Evolutionary conservation across 2,888 invertebrate species (phyloP).

Genomic region (Oscheius sp.): DNA sequence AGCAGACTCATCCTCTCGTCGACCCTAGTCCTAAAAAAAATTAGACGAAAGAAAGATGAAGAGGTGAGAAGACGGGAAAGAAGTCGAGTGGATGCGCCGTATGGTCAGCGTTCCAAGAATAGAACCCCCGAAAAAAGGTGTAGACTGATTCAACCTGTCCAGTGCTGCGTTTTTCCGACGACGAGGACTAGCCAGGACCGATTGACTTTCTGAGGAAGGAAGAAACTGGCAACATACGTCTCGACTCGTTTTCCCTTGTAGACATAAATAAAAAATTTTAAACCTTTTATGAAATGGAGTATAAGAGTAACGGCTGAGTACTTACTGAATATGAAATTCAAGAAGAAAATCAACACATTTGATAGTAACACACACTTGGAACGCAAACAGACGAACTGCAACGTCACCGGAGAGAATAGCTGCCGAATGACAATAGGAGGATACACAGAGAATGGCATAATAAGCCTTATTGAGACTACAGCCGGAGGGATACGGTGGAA

Average conservation of each 20-base stretch:
- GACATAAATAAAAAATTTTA: not conserved
- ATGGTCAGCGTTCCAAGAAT: constrained; percentile 24
- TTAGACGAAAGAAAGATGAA: not conserved
- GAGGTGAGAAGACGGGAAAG: not conserved
- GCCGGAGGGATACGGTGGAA: not conserved
- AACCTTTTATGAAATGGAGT: too few relatives aligned
- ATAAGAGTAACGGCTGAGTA: too few relatives aligned
- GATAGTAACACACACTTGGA: too few relatives aligned
- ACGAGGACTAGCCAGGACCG: constrained; percentile 1
- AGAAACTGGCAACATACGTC: constrained; percentile 5
- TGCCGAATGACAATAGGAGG: too few relatives aligned
- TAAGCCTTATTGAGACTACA: not conserved
- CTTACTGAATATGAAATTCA: too few relatives aligned
- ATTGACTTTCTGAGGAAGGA: constrained; percentile 2
- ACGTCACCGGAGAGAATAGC: too few relatives aligned
- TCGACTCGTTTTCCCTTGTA: not conserved
- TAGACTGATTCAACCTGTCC: constrained; percentile 22
- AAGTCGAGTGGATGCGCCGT: constrained; percentile 5
- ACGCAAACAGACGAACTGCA: too few relatives aligned
- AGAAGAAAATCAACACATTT: too few relatives aligned
- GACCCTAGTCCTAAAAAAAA: not conserved
- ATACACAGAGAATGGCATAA: too few relatives aligned
- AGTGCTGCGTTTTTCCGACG: constrained; percentile 16
- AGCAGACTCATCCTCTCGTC: constrained; percentile 40
- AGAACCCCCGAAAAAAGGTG: constrained; percentile 6